Percentiles rank a stretch among this genome's conserved stretches.
phyloP scores from a whole-genome alignment of 2,113 vertebrate genomes.

The Saguinus midas region DNA sequence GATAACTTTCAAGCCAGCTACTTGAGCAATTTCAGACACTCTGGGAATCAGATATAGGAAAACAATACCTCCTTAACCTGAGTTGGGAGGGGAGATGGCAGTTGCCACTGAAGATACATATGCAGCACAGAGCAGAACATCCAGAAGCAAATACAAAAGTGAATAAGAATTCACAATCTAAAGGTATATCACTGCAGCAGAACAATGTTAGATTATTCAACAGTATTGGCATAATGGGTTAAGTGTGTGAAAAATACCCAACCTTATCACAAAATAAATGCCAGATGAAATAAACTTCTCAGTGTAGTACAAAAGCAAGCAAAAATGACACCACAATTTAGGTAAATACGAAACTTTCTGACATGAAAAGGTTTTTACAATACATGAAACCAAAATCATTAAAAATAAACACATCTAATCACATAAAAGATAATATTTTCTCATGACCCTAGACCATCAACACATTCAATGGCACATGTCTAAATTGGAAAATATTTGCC shows the following conservation, averaged over 20 bases:
- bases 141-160: not conserved
- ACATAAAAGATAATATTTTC: not conserved
- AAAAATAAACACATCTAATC: constrained; percentile 6
- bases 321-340: not conserved
- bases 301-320: not conserved
- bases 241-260: constrained; percentile 11
- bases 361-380: not conserved
- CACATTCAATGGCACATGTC: not conserved
- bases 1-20: not conserved
- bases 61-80: not conserved
- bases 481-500: constrained; percentile 34
- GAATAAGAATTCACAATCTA: not conserved
- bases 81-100: not conserved
- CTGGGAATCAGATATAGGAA: not conserved
- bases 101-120: not conserved
- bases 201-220: not conserved
- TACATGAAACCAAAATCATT: constrained; percentile 6
- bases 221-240: not conserved
- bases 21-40: not conserved
- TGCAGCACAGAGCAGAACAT: not conserved
- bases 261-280: constrained; percentile 22
- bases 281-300: constrained; percentile 7
- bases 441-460: not conserved
- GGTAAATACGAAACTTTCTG: constrained; percentile 32
- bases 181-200: not conserved